Percentiles rank a stretch among this genome's conserved stretches.
phyloP scores from a whole-genome alignment of 2,113 vertebrate species.

The Bambusicola thoracicus region DNA sequence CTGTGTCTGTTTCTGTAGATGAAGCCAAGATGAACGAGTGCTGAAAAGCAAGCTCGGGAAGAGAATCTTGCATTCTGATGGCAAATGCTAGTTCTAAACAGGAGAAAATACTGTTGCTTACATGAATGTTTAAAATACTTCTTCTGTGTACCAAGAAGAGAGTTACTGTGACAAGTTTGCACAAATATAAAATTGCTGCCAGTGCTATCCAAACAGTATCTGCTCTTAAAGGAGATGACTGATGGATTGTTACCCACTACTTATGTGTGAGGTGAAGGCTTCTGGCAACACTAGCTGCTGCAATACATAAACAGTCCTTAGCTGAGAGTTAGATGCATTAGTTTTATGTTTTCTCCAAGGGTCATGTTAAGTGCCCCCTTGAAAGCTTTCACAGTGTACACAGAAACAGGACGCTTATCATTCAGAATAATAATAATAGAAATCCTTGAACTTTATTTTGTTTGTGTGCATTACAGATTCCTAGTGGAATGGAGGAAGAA shows the following conservation, averaged over 20 bases:
- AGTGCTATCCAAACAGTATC: neutral
- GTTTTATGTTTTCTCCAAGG: neutral
- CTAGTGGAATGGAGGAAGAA: neutral
- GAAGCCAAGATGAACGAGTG: neutral
- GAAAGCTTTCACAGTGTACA: constrained; percentile 11
- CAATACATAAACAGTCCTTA: neutral
- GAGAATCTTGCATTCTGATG: neutral
- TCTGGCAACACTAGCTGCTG: neutral
- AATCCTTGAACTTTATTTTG: constrained; percentile 21
- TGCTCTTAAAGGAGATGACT: constrained; percentile 4
- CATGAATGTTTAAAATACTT: neutral
- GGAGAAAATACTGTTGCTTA: neutral
- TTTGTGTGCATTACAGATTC: neutral
- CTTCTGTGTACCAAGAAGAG: neutral
- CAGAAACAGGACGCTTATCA: neutral
- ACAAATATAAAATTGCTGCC: neutral
- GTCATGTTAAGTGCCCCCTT: neutral
- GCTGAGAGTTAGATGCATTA: neutral
- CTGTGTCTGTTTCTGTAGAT: neutral
- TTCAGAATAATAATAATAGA: neutral
- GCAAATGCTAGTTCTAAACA: neutral
- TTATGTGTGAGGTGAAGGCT: constrained; percentile 31
- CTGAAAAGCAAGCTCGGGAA: neutral
- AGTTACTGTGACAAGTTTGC: neutral
- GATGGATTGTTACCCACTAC: constrained; percentile 10